Conservation (phyloP, 2,113 vertebrate genomes). For the Xenopus borealis region DNA sequence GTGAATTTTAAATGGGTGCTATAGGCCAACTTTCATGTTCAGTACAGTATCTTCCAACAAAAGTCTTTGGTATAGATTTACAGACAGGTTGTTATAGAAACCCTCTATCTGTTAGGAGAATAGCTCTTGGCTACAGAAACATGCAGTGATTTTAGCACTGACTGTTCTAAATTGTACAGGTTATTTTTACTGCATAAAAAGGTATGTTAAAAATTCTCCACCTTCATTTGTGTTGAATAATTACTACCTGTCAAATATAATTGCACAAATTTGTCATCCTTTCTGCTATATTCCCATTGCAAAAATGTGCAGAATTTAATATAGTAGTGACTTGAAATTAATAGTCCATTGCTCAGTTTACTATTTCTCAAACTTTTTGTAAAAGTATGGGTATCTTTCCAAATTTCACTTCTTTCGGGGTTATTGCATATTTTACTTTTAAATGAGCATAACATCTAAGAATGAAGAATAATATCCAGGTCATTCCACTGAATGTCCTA, state of each 20-base stretch:
- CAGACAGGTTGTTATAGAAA: conserved; percentile 46
- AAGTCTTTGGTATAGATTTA: conserved; percentile 54
- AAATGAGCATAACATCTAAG: no score
- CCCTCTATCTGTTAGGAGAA: conserved; percentile 24
- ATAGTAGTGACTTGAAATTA: not conserved
- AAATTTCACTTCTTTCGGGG: no score
- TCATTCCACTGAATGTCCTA: no score
- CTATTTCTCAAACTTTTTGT: no score
- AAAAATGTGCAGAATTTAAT: conserved; percentile 1
- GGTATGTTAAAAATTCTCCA: conserved; percentile 17
- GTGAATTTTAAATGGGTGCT: not conserved
- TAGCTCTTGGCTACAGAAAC: not conserved
- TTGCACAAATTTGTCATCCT: conserved; percentile 32
- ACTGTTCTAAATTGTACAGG: conserved; percentile 6
- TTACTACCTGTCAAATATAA: conserved; percentile 36
- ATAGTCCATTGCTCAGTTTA: no score
- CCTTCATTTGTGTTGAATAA: conserved; percentile 29
- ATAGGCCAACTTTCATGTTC: conserved; percentile 8
- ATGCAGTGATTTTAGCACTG: not conserved
- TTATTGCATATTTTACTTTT: no score
- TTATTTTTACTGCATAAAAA: conserved; percentile 28
- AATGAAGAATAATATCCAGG: no score
- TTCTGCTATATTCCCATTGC: conserved; percentile 16
- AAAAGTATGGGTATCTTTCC: no score
- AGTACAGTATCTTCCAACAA: conserved; percentile 41